A percentile compares a stretch with the other conserved stretches of the same genome.
Conservation (phyloP, 2,888 invertebrate genomes). For the Crematogaster levior region DNA sequence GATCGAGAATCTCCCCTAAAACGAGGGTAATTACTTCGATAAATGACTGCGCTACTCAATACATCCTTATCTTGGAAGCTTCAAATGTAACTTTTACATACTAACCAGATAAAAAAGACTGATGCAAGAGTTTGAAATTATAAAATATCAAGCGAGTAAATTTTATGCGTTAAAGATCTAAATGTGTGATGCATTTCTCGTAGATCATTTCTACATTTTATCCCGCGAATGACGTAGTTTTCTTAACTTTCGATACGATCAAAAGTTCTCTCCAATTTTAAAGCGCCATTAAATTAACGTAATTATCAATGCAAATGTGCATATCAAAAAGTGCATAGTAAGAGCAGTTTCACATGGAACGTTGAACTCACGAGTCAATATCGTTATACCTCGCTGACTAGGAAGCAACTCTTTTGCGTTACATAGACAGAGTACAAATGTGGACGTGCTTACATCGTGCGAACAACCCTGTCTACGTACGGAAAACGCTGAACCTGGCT, state of each 20-base stretch:
- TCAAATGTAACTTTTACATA: not conserved
- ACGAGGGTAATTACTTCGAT: not conserved
- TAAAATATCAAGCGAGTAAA: not conserved
- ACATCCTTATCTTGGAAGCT: not conserved
- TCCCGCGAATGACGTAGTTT: not conserved
- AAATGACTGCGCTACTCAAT: not conserved
- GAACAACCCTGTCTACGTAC: slow-evolving; percentile 1
- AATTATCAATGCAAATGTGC: slow-evolving; percentile 8
- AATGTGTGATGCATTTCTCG: not conserved
- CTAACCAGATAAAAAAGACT: not conserved
- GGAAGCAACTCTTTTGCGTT: slow-evolving; percentile 40
- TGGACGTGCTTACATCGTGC: not conserved
- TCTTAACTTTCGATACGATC: not conserved
- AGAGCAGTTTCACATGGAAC: not conserved
- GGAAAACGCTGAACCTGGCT: slow-evolving; percentile 22
- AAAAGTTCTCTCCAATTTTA: not conserved
- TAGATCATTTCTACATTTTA: not conserved
- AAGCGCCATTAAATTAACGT: not conserved
- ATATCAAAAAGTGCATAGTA: not conserved
- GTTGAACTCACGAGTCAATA: slow-evolving; percentile 31
- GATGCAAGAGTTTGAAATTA: not conserved
- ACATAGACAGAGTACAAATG: slow-evolving; percentile 16
- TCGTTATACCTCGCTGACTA: slow-evolving; percentile 16
- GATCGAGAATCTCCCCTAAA: not conserved
- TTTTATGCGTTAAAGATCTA: not conserved